These are phyloP conservation scores for Helicorthomorpha holstii DNA, from an alignment of 1,140 invertebrate genomes.

Conservation along the genomic window DNA sequence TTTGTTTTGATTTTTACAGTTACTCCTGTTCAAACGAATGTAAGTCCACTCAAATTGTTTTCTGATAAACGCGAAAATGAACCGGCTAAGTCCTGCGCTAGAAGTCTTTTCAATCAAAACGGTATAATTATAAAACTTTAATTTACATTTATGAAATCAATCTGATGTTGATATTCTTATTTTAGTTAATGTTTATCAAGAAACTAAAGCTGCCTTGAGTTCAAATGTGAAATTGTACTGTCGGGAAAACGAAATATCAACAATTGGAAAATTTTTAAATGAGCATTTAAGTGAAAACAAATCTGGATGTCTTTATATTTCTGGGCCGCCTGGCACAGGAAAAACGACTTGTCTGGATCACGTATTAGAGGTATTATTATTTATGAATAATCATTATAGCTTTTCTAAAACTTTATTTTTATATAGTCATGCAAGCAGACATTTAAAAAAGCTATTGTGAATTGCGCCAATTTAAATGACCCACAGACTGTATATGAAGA, in stretches of 20 bases:
- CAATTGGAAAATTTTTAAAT: neutral
- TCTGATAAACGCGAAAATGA: too few species aligned
- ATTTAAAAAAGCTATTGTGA: conserved; percentile 53
- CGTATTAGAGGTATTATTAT: conserved; percentile 25
- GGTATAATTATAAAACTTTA: too few species aligned
- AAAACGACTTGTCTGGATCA: conserved; percentile 75
- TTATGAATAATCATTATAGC: conserved; percentile 24
- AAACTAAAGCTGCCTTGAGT: neutral
- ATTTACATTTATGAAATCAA: too few species aligned
- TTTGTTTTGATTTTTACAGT: too few species aligned
- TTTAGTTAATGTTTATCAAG: neutral
- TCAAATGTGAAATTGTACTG: neutral
- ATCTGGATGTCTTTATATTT: conserved; percentile 76
- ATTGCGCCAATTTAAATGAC: conserved; percentile 67
- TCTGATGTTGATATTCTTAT: too few species aligned
- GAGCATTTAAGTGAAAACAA: neutral
- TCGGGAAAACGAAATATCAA: neutral
- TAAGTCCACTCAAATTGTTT: too few species aligned
- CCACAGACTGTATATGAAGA: too few species aligned
- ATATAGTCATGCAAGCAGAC: neutral
- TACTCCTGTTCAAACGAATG: too few species aligned
- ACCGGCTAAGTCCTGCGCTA: too few species aligned
- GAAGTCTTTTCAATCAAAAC: too few species aligned
- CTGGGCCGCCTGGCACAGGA: conserved; percentile 88
- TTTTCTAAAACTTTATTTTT: conserved; percentile 21